Conservation (phyloP, 2,888 invertebrate genomes). For the Cheilosia pagana region DNA sequence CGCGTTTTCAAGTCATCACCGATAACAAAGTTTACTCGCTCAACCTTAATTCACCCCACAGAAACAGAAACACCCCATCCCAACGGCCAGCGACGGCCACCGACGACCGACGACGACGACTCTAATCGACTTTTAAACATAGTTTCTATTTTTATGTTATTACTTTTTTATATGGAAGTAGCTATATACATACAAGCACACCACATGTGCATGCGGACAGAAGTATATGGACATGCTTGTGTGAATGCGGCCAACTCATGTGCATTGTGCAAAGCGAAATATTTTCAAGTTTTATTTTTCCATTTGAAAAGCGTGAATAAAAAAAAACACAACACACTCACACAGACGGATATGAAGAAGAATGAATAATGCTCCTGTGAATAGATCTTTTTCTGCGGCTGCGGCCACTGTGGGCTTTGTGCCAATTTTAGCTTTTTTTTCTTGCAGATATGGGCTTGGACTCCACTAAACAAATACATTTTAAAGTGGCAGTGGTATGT, state of each 20-base stretch:
- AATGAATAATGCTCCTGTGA: constrained; percentile 39
- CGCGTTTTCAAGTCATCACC: constrained; percentile 33
- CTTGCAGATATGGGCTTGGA: neutral
- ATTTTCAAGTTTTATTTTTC: neutral
- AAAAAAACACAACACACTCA: neutral
- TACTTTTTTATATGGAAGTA: constrained; percentile 1
- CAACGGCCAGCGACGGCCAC: neutral
- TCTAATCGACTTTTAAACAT: constrained; percentile 48
- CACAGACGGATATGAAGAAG: constrained; percentile 16
- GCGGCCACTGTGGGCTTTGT: constrained; percentile 36
- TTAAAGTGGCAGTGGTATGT: neutral
- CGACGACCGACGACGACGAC: neutral
- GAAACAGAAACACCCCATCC: constrained; percentile 3
- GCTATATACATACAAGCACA: neutral
- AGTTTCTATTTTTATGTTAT: constrained; percentile 47
- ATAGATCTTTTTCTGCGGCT: constrained; percentile 33
- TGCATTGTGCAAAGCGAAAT: constrained; percentile 30
- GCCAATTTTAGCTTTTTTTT: constrained; percentile 30
- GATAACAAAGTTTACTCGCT: constrained; percentile 38
- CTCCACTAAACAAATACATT: neutral
- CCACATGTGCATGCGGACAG: no score
- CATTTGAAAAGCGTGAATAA: neutral
- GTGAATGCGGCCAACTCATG: constrained; percentile 13
- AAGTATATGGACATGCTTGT: neutral
- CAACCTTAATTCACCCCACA: constrained; percentile 34